Percentiles rank a stretch among this genome's conserved stretches.
phyloP scores from a whole-genome alignment of 2,113 vertebrate species.

The Ancistrus triradiatus region DNA sequence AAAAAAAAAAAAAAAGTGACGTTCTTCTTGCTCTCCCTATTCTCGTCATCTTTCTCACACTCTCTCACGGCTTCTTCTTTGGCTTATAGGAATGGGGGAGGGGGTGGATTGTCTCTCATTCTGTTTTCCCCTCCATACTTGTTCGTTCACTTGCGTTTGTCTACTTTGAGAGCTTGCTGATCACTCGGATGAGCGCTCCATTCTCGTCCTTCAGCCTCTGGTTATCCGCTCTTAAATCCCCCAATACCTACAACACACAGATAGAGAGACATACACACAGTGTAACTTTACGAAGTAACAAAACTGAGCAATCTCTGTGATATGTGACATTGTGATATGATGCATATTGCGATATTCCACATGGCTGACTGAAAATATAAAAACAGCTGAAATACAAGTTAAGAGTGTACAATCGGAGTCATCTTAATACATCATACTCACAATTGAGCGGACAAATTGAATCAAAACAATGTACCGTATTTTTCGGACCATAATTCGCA shows the following conservation, averaged over 20 bases:
- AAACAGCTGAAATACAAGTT: too few species aligned
- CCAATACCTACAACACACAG: constrained; percentile 76
- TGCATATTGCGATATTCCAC: too few species aligned
- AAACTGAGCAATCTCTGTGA: too few species aligned
- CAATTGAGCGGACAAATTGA: too few species aligned
- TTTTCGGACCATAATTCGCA: too few species aligned
- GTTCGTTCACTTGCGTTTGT: constrained; percentile 31
- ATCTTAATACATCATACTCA: too few species aligned
- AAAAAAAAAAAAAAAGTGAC: constrained; percentile 37
- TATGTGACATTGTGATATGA: too few species aligned
- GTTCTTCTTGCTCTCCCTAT: constrained; percentile 39
- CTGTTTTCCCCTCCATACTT: constrained; percentile 22
- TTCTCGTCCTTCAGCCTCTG: constrained; percentile 98
- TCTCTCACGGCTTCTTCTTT: constrained; percentile 56
- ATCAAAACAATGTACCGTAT: too few species aligned
- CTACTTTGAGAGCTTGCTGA: constrained; percentile 99
- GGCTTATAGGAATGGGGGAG: constrained; percentile 65
- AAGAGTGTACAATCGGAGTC: too few species aligned
- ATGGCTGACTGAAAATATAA: too few species aligned
- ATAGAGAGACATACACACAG: not conserved
- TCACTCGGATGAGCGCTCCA: constrained; percentile 94
- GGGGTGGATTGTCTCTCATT: constrained; percentile 50
- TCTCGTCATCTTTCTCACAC: constrained; percentile 9
- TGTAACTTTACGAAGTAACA: too few species aligned
- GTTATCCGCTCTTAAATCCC: constrained; percentile 93